phyloP scores from a whole-genome alignment of 2,797 vertebrate genomes.

The Pseudocheirus occidentalis region DNA sequence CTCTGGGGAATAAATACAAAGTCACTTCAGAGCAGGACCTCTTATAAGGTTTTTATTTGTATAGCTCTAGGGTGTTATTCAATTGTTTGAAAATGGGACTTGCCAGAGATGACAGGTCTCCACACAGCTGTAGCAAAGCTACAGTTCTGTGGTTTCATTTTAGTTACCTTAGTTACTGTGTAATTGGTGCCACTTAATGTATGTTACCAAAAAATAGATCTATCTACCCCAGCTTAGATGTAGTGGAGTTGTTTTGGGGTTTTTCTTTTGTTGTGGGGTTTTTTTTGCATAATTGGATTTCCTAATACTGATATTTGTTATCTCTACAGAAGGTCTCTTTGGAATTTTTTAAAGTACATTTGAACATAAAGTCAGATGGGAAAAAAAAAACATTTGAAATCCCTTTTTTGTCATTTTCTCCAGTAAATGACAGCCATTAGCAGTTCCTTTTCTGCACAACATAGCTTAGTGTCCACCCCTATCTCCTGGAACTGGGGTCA shows the following conservation, averaged over 20 bases:
- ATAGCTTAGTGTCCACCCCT: no score
- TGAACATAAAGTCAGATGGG: slow-evolving; percentile 82
- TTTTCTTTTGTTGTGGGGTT: slow-evolving; percentile 59
- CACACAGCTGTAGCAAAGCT: slow-evolving; percentile 84
- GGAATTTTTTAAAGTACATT: slow-evolving; percentile 87
- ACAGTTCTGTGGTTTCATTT: slow-evolving; percentile 87
- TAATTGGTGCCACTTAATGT: slow-evolving; percentile 90
- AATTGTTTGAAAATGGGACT: slow-evolving; percentile 80
- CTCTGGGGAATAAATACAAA: slow-evolving; percentile 75
- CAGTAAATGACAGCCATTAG: slow-evolving; percentile 21
- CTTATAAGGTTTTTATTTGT: slow-evolving; percentile 72
- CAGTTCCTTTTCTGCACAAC: neutral
- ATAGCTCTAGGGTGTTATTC: slow-evolving; percentile 74
- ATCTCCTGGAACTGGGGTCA: no score
- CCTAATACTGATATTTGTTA: no score
- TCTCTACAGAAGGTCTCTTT: no score
- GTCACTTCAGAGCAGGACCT: slow-evolving; percentile 81
- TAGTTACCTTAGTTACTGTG: slow-evolving; percentile 88
- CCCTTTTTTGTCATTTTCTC: slow-evolving; percentile 85
- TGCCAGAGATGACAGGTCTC: slow-evolving; percentile 82
- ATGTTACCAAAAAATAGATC: slow-evolving; percentile 91
- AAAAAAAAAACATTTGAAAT: slow-evolving; percentile 83
- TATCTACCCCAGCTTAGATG: slow-evolving; percentile 89
- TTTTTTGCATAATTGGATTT: no score
- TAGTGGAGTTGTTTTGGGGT: slow-evolving; percentile 92